Percentiles rank a stretch among this genome's conserved stretches.
These are phyloP conservation scores for Deroplatys truncata DNA, from an alignment of 2,888 invertebrate genomes.

Conservation along the genomic window DNA sequence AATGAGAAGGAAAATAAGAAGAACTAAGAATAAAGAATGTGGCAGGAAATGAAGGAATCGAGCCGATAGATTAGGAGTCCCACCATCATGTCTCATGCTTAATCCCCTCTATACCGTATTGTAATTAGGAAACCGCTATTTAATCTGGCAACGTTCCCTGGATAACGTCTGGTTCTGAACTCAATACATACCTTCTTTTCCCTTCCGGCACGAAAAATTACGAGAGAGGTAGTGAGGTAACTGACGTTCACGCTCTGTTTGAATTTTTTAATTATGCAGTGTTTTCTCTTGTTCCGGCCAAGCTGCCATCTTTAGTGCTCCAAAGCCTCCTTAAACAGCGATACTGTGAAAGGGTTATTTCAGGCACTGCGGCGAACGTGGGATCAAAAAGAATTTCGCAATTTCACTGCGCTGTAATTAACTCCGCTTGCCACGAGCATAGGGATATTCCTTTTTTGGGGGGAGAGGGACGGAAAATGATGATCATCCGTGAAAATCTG, in stretches of 20 bases:
- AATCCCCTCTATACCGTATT: neutral
- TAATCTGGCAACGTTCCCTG: neutral
- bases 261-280: neutral
- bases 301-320: no score
- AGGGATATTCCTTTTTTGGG: no score
- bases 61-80: neutral
- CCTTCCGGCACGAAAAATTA: no score
- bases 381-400: neutral
- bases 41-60: neutral
- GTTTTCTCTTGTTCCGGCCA: neutral
- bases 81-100: neutral
- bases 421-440: neutral
- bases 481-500: neutral
- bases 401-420: neutral
- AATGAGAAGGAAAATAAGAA: no score
- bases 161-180: no score
- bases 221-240: neutral
- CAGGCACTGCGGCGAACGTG: neutral
- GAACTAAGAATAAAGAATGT: no score
- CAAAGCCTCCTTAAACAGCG: neutral
- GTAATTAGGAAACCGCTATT: neutral
- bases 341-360: neutral
- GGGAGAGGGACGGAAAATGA: neutral
- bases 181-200: no score
- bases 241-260: neutral